Base-by-base conservation (phyloP, 2,113 vertebrate species). In the Scomber japonicus region DNA sequence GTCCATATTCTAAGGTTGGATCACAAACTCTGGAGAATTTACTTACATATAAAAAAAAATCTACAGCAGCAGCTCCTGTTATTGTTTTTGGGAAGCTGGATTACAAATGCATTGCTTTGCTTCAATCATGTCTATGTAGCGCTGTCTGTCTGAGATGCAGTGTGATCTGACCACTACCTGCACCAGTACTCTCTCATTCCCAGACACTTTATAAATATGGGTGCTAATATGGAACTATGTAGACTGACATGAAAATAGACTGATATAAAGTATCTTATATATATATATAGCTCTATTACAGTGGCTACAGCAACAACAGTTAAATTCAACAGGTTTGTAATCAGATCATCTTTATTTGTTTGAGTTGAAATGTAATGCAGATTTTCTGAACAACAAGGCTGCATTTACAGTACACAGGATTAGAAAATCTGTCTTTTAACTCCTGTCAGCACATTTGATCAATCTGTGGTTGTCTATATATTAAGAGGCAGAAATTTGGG, bases 351-450 rank as follows among this genome's bases (percentile, higher is more conserved):
- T 14, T 59, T 35, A 51, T 78, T 44, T 63, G 67, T 40, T 69
- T 59, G 60, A 35, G 45, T 82, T 59, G 73, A 63, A 81, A 51
- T 59, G 66, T 84, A 80, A 77, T 55, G 84, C 19, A 81, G 16
- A 59, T 53, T 56, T 60, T 51, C 50, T 75, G 30, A 30, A 60
- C 51, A 56, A 54, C 13, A 17, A 81, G n/a, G 60, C 51, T 79
- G 63, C 60, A 7, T 74, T 75, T 40, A 76, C n/a, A 51, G 10
- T 50, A 49, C 68, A 66, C 74, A 63, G 24, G 46, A 74, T 48
- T 56, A 54, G 31, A 66, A 31, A 80, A 44, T 63, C 49, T 31
- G 30, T 66, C 8, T 30, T 80, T 21, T 14, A 64, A 71, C 35
- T 59, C 53, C 21, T 16, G 15, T 59, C 71, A 56, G 59, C 35